Conservation (phyloP, 1,140 invertebrate species). For the Pachypsylla venusta region DNA sequence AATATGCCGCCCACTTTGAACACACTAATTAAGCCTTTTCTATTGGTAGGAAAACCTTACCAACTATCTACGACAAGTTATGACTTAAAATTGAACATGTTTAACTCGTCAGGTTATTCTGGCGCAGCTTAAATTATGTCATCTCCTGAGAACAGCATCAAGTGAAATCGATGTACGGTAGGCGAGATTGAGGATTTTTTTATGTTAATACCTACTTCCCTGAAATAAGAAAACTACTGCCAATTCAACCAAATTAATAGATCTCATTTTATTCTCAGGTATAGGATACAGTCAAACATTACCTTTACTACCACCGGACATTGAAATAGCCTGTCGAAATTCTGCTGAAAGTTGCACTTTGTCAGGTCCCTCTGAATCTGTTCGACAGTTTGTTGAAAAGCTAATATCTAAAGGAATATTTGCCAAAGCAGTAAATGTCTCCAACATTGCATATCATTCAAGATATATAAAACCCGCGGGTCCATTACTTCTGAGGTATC, state of each 20-base stretch:
- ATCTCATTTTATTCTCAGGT: conserved; percentile 22
- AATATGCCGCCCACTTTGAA: too few relatives aligned
- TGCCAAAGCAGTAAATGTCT: conserved; percentile 49
- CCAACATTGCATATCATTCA: conserved; percentile 60
- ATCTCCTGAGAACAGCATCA: too few relatives aligned
- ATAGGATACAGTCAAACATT: conserved; percentile 35
- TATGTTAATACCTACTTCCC: not conserved
- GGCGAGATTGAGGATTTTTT: conserved; percentile 30
- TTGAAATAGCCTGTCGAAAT: conserved; percentile 58
- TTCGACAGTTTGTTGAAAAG: conserved; percentile 30
- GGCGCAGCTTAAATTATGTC: too few relatives aligned
- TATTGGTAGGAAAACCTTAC: too few relatives aligned
- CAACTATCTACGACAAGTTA: too few relatives aligned
- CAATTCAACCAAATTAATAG: not conserved
- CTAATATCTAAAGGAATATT: conserved; percentile 56
- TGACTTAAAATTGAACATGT: too few relatives aligned
- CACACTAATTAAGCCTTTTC: too few relatives aligned
- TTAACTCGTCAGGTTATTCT: too few relatives aligned
- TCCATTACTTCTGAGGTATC: conserved; percentile 51
- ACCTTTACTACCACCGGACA: conserved; percentile 40
- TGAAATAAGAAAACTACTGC: not conserved
- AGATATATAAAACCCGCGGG: conserved; percentile 53
- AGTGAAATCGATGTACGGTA: too few relatives aligned
- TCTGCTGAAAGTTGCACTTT: conserved; percentile 49
- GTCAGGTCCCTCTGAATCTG: conserved; percentile 43